phyloP scores from a whole-genome alignment of 2,888 invertebrate genomes.

The Uropetala carovei region DNA sequence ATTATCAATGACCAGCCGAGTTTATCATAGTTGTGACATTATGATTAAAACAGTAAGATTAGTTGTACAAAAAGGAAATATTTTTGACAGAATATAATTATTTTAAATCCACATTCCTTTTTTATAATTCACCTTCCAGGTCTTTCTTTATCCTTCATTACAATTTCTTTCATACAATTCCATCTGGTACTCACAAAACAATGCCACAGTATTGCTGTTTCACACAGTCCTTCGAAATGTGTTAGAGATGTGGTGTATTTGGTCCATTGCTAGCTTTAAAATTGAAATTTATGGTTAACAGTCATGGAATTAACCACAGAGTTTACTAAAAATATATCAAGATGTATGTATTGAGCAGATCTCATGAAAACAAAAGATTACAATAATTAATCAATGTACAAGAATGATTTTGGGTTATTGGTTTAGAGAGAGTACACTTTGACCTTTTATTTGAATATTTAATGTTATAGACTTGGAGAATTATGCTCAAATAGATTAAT shows the following conservation, averaged over 20 bases:
- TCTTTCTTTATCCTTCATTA: neutral
- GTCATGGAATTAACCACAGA: neutral
- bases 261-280: neutral
- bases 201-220: neutral
- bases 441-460: neutral
- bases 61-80: neutral
- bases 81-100: neutral
- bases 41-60: neutral
- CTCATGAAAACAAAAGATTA: too few species aligned
- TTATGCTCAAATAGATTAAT: neutral
- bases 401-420: neutral
- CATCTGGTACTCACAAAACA: neutral
- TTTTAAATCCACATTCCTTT: conserved; percentile 3
- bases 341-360: neutral
- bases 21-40: conserved; percentile 14
- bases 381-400: neutral
- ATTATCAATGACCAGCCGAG: conserved; percentile 50
- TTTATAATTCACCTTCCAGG: neutral
- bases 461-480: neutral
- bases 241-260: neutral
- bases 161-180: neutral
- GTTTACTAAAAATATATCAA: neutral
- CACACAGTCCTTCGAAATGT: neutral
- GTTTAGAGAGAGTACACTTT: neutral
- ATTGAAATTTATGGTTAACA: neutral